Base-by-base conservation (phyloP, 2,888 invertebrate species). In the Ochropleura leucogaster region DNA sequence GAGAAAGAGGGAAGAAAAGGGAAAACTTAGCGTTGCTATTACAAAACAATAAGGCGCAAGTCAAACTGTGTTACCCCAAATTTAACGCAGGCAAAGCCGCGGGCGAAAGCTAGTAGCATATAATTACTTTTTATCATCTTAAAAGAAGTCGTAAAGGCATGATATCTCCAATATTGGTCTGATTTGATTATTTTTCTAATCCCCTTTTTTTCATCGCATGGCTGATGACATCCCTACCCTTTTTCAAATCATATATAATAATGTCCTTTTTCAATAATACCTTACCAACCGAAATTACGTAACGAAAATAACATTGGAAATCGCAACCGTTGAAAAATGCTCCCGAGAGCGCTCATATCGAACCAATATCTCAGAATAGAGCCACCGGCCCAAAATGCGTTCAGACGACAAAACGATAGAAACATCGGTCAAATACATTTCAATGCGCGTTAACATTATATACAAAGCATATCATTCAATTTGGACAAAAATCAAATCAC, bases 401-500 rank as follows among this genome's bases (percentile, higher is more conserved):
- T 83, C 80, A 77, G 80, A 86, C 75, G 87, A 85, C 77, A 88
- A 89, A 88, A 87, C 84, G 85, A 87, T 80, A 72, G 83, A 84
- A 83, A 70, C 80, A 77, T 84, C 79, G 87, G 87, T 87, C 88
- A 88, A 89, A 90, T 89, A 88, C 87, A 84, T 86, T 87, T 83
- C 83, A 87, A 86, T 86, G 71, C 83, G 85, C 82, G 75, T 83
- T 87, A 85, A 89, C 86, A 83, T 87, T 70, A 68, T 72, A 79
- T 60, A 69, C 60, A 77, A 81, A 85, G 81, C 82, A 88, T 88
- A 86, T 89, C 87, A 90, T 89, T 92, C 89, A 90, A 90, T 90
- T 89, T 87, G 80, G 81, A 87, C 85, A 86, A 88, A 91, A 90
- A 89, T 90, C 89, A 89, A 90, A 91, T 89, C 81, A 80, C 64